Base-by-base conservation (phyloP, 1,140 invertebrate species). In the Bombus polaris region DNA sequence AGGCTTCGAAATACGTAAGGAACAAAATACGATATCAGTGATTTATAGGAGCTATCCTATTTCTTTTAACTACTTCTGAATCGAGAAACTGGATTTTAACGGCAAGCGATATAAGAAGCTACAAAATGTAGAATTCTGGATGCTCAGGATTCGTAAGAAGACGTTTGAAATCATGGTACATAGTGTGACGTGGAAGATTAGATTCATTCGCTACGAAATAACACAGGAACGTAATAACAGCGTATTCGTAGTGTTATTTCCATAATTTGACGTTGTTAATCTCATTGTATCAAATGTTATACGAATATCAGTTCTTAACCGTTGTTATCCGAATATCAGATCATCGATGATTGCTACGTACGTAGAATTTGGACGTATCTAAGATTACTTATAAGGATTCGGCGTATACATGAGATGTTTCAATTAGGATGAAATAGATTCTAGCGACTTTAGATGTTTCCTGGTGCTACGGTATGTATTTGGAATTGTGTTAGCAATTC, bases 401-500 rank as follows among this genome's bases (percentile, higher is more conserved):
- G 13, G 5, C 1, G 68, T 42, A 72, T 28, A 72, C 13, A 72
- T 9, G 37, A 32, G 25, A 71, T 32, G 42, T 42, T n/a, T 42
- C 70, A 44, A 72, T 72, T 72, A 72, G 32, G 59, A 78, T 32
- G 59, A 78, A 78, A 78, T 78, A 77, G 75, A 62, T 65, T 66
- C 39, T 25, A 32, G 59, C n/a, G 39, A 78, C n/a, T 78, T 78
- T 66, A 78, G 76, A 78, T 42, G 59, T 78, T n/a, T 78, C 59
- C 76, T 35, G n/a, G n/a, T 32, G n/a, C 39, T 22, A 44, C 42
- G 39, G 39, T 72, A 72, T 72, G 70, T 72, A 72, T 72, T n/a
- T 35, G 76, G 76, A 59, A 78, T 78, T 78, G 76, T 78, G 39
- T 78, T 78, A 78, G 39, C n/a, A 32, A 66, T 78, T 66, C 59